Conservation (phyloP, 2,113 vertebrate species). For the Apodemus sylvaticus region DNA sequence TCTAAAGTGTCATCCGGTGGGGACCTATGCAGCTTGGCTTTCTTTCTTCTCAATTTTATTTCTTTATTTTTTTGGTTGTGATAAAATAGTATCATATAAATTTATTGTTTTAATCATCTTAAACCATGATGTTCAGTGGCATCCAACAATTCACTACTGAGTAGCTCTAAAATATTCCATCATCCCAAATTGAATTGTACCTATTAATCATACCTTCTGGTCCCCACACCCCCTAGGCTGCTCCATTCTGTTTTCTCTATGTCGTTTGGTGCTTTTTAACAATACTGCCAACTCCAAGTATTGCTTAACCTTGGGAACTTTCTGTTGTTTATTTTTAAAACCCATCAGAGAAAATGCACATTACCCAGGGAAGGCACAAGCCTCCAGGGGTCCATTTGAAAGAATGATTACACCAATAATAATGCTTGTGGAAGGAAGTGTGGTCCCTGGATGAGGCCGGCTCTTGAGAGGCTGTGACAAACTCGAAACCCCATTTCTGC, state of each 20-base stretch:
- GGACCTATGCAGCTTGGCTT: slow-evolving; percentile 64
- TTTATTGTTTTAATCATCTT: slow-evolving; percentile 16
- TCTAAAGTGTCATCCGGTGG: slow-evolving; percentile 72
- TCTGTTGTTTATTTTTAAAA: slow-evolving; percentile 65
- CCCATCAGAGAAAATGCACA: slow-evolving; percentile 64
- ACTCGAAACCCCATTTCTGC: slow-evolving; percentile 63
- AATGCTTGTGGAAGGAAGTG: slow-evolving; percentile 56
- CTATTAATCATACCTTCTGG: not conserved
- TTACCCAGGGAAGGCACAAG: slow-evolving; percentile 73
- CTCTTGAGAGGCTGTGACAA: slow-evolving; percentile 41
- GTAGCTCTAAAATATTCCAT: slow-evolving; percentile 4
- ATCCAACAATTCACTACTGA: not conserved
- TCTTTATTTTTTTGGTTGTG: not conserved
- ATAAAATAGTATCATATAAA: slow-evolving; percentile 14
- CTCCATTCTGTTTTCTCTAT: not conserved
- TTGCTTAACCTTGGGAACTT: slow-evolving; percentile 71
- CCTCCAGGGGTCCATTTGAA: slow-evolving; percentile 74
- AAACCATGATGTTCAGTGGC: not conserved
- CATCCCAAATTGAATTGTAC: not conserved
- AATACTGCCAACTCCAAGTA: slow-evolving; percentile 53
- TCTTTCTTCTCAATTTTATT: not conserved
- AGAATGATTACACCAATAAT: slow-evolving; percentile 80
- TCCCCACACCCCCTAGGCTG: not conserved
- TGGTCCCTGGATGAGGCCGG: slow-evolving; percentile 51
- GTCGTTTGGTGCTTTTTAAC: slow-evolving; percentile 37